Conservation (phyloP, 2,888 invertebrate species). For the Netelia fuscicornis region DNA sequence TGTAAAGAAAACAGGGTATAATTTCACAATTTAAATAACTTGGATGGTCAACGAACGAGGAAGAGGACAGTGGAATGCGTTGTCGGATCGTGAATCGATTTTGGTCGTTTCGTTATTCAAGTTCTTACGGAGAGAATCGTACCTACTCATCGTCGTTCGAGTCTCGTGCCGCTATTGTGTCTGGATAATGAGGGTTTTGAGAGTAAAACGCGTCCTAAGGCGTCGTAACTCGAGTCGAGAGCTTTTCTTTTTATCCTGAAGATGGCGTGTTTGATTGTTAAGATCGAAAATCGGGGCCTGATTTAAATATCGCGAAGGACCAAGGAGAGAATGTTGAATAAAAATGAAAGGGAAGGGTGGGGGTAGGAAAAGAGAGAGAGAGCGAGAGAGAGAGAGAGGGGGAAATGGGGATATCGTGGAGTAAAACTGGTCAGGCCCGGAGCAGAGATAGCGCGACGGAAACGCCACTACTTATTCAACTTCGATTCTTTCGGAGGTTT, state of each 20-base stretch:
- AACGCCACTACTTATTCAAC: conserved; percentile 39
- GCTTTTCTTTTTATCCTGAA: conserved; percentile 1
- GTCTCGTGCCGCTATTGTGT: conserved; percentile 12
- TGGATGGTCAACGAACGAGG: conserved; percentile 55
- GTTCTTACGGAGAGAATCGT: conserved; percentile 16
- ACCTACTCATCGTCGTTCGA: neutral
- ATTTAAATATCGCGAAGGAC: conserved; percentile 53
- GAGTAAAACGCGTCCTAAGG: conserved; percentile 39
- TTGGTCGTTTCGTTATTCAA: neutral
- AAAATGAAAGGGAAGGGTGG: neutral
- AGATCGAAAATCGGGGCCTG: conserved; percentile 45
- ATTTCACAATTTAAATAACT: conserved; percentile 30
- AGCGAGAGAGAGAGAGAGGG: conserved; percentile 1
- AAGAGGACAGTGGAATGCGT: conserved; percentile 37
- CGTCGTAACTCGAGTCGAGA: neutral
- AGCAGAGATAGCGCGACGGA: conserved; percentile 28
- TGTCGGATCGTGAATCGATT: conserved; percentile 10
- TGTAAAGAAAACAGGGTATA: neutral
- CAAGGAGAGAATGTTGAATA: neutral
- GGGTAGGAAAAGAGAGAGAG: neutral
- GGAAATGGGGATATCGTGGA: neutral
- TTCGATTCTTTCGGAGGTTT: conserved; percentile 39
- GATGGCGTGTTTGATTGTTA: conserved; percentile 50
- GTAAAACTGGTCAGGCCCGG: conserved; percentile 11
- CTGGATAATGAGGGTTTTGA: conserved; percentile 34